Evolutionary conservation across 2,113 vertebrate genomes (phyloP), one percentile per base, ranked within the genome.

Genomic region (Tringa solitaria): DNA sequence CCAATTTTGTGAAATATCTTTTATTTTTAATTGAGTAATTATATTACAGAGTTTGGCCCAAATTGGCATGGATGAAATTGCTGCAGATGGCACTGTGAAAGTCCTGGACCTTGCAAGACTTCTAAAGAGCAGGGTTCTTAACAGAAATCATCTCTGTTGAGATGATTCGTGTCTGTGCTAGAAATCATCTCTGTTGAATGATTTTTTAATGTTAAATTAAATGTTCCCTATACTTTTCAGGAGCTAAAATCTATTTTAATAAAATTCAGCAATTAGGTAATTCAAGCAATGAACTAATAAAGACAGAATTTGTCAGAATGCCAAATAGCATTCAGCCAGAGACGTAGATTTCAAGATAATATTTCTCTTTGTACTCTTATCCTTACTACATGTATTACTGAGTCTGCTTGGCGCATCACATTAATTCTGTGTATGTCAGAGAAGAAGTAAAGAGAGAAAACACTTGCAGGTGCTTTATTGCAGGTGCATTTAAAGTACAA

Each of bases 181-280:
- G 45, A 70, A 76, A 46, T 84, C 4, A 50, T 84, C 43, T 80
- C 72, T 57, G 18, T 50, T 60, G 69, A 81, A 84, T 18, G 14
- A 63, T 81, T 57, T 69, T 93, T 80, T 81, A 89, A 72, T 91
- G 81, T 57, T 78, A 56, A 74, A 91, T 89, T 89, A 86, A 87
- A 54, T n/a, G 59, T 41, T 84, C 39, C 63, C 10, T 22, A 2
- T 87, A 9, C 35, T 87, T 91, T 22, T 18, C 64, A 48, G 35
- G 59, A 84, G 73, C 59, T 60, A 28, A 89, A 68, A 48, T 89
- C n/a, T 73, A 23, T 87, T 76, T 60, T 45, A 63, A 48, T 90
- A 77, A 54, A 81, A 77, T 60, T 65, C 8, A 84, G 59, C 50
- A 56, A 50, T 73, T 93, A n/a, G 41, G 48, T 80, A 46, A 26